phyloP scores from a whole-genome alignment of 2,113 vertebrate genomes.

The Corythornis vintsioides region DNA sequence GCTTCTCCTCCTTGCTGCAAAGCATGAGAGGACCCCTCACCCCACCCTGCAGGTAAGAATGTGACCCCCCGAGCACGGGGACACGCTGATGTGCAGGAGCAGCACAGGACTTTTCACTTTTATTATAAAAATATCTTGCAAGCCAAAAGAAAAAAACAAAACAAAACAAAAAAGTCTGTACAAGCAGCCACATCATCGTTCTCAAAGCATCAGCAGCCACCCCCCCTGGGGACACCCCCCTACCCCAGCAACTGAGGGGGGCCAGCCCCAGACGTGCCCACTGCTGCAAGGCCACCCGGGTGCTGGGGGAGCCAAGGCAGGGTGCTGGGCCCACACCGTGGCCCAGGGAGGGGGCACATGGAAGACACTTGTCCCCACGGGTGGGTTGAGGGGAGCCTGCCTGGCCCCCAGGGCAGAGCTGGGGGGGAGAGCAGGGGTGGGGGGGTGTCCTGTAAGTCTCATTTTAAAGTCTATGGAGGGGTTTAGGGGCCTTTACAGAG shows the following conservation, averaged over 20 bases:
- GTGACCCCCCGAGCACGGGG: not conserved
- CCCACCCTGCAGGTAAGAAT: too few species aligned
- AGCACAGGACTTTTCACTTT: slow-evolving; percentile 57
- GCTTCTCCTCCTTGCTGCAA: too few species aligned
- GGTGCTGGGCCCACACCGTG: rapidly evolving
- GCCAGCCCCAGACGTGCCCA: not conserved
- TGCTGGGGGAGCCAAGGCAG: not conserved
- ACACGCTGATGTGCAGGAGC: not conserved
- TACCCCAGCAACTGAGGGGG: not conserved
- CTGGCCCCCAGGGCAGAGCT: not conserved
- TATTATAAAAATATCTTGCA: slow-evolving; percentile 77
- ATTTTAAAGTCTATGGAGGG: not conserved
- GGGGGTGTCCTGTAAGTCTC: not conserved
- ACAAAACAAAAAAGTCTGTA: not conserved
- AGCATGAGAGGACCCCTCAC: too few species aligned
- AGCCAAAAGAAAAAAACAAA: slow-evolving; percentile 5
- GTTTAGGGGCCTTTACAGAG: not conserved
- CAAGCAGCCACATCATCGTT: not conserved
- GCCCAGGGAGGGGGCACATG: not conserved
- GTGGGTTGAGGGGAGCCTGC: not conserved
- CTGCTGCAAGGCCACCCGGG: not conserved
- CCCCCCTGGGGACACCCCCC: not conserved
- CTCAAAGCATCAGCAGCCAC: not conserved
- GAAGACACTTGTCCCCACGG: not conserved
- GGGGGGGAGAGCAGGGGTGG: too few species aligned